Conservation (phyloP, 37 sponge, comb jelly and placozoan genomes). For the Cliona cf. orientalis region DNA sequence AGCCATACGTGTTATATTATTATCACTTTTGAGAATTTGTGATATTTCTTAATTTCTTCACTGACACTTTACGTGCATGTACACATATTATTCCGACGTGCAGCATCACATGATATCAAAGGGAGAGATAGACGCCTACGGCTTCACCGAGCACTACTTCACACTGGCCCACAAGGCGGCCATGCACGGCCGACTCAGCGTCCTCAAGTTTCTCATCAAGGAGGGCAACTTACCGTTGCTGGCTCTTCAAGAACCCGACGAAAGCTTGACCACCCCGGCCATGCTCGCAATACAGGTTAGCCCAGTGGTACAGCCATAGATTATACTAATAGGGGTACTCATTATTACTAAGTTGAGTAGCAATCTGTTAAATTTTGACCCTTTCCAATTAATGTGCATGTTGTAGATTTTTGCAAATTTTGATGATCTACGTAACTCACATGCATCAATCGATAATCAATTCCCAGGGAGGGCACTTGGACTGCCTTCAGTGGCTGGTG, state of each 20-base stretch:
- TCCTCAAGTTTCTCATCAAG: slow-evolving; percentile 45
- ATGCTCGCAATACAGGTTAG: slow-evolving; percentile 78
- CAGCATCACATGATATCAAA: slow-evolving; percentile 56
- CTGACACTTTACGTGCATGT: neutral
- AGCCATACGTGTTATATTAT: neutral
- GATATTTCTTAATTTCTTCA: neutral
- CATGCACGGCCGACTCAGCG: slow-evolving; percentile 41
- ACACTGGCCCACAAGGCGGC: slow-evolving; percentile 77
- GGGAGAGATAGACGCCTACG: slow-evolving; percentile 47
- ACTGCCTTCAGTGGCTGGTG: slow-evolving; percentile 80
- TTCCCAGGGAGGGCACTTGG: slow-evolving; percentile 71
- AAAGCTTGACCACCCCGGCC: slow-evolving; percentile 67
- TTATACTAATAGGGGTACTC: neutral
- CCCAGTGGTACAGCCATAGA: neutral
- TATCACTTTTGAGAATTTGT: neutral
- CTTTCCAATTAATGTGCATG: too few relatives aligned
- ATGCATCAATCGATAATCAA: too few relatives aligned
- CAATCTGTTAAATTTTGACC: too few relatives aligned
- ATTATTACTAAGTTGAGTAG: neutral
- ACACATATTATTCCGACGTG: neutral
- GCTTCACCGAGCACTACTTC: slow-evolving; percentile 37
- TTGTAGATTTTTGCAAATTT: too few relatives aligned
- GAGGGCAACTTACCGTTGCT: slow-evolving; percentile 27
- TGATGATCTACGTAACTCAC: too few relatives aligned
- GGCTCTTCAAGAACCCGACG: slow-evolving; percentile 55